phyloP scores from a whole-genome alignment of 2,797 vertebrate genomes.

The Arnoldichthys spilopterus region DNA sequence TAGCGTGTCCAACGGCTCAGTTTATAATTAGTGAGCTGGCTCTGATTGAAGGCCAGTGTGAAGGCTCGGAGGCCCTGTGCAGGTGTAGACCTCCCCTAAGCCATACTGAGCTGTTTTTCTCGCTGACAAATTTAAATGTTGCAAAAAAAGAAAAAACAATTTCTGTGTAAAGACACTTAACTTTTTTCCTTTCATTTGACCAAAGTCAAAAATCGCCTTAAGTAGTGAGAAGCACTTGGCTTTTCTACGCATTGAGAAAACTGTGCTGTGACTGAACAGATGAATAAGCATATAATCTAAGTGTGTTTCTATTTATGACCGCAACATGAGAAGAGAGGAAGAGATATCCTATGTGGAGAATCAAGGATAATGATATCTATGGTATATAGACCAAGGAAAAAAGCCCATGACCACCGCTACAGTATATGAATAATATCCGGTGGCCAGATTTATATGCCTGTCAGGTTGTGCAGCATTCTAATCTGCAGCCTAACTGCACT shows the following conservation, averaged over 20 bases:
- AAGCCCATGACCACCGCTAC: neutral
- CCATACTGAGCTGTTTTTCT: slow-evolving; percentile 11
- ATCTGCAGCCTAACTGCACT: neutral
- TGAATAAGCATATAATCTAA: slow-evolving; percentile 35
- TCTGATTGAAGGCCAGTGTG: slow-evolving; percentile 14
- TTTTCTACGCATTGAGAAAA: slow-evolving; percentile 1
- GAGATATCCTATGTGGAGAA: slow-evolving; percentile 30
- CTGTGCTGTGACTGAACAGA: slow-evolving; percentile 9
- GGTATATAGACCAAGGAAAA: neutral
- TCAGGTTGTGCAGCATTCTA: neutral
- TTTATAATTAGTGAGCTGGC: slow-evolving; percentile 31
- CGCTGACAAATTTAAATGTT: neutral
- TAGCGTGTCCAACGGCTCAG: slow-evolving; percentile 1
- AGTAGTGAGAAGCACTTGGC: neutral
- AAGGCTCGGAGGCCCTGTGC: neutral
- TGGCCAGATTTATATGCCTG: neutral
- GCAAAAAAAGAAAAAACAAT: neutral
- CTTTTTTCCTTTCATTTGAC: neutral
- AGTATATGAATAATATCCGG: neutral
- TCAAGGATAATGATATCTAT: slow-evolving; percentile 22
- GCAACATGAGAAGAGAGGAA: slow-evolving; percentile 40
- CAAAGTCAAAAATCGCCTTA: neutral
- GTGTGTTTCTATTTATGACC: slow-evolving; percentile 37
- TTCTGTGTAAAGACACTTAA: slow-evolving; percentile 26
- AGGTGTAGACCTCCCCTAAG: slow-evolving; percentile 5